Evolutionary conservation across 1,140 invertebrate species (phyloP).

Genomic region (Helicorthomorpha holstii): DNA sequence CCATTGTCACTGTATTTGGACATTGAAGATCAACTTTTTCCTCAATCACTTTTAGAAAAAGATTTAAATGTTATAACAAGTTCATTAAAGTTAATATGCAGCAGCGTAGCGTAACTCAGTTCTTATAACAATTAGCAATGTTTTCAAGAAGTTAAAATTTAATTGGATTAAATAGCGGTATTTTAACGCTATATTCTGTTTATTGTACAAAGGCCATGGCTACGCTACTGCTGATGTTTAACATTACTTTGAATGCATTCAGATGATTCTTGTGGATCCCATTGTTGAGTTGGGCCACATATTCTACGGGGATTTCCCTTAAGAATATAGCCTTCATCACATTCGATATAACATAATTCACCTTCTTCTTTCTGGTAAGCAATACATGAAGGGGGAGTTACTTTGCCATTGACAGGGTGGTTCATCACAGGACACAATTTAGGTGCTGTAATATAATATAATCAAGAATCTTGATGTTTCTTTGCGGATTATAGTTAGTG

Average conservation of each 20-base stretch:
- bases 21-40: neutral
- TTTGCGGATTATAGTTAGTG: too few relatives aligned
- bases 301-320: neutral
- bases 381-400: neutral
- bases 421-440: neutral
- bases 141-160: too few relatives aligned
- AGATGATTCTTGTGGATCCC: neutral
- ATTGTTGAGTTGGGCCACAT: neutral
- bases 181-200: too few relatives aligned
- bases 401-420: neutral
- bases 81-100: too few relatives aligned
- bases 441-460: neutral
- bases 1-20: neutral
- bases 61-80: too few relatives aligned
- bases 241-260: neutral
- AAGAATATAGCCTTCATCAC: neutral
- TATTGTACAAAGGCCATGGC: too few relatives aligned
- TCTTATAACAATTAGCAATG: too few relatives aligned
- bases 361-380: neutral
- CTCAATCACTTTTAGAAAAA: too few relatives aligned
- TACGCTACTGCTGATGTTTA: too few relatives aligned
- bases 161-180: too few relatives aligned
- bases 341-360: neutral
- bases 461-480: too few relatives aligned
- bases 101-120: too few relatives aligned